Conservation (phyloP, 2,113 vertebrate genomes). For the Dolichotis patagonum region DNA sequence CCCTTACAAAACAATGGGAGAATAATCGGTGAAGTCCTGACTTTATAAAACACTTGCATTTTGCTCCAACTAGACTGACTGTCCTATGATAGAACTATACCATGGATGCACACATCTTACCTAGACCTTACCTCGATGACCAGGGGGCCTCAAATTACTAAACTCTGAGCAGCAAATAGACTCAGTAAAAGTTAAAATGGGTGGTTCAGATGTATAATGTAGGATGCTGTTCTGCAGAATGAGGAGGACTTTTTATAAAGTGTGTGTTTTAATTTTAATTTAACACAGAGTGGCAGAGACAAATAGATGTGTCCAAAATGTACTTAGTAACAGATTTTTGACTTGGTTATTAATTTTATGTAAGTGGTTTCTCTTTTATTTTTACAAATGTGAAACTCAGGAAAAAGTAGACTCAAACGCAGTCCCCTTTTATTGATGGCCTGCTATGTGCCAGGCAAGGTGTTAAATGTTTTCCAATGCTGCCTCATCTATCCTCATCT, state of each 20-base stretch:
- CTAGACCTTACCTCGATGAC: background rate
- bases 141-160: background rate
- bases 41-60: background rate
- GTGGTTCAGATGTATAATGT: background rate
- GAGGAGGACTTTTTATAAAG: background rate
- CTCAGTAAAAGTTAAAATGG: background rate
- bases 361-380: conserved; percentile 41
- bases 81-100: background rate
- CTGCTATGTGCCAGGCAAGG: conserved; percentile 53
- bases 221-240: background rate
- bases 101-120: accelerated
- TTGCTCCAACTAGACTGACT: background rate
- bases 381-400: conserved; percentile 35
- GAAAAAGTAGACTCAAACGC: background rate
- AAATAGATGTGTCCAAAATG: conserved; percentile 55
- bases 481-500: conserved; percentile 16
- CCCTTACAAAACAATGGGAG: background rate
- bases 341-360: conserved; percentile 63
- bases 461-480: conserved; percentile 48
- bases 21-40: background rate
- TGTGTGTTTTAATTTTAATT: conserved; percentile 56
- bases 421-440: conserved; percentile 1
- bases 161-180: background rate
- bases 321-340: conserved; percentile 56
- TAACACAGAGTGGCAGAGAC: conserved; percentile 40